Conservation (phyloP, 2,888 invertebrate genomes). For the Cryptus viduatorius region DNA sequence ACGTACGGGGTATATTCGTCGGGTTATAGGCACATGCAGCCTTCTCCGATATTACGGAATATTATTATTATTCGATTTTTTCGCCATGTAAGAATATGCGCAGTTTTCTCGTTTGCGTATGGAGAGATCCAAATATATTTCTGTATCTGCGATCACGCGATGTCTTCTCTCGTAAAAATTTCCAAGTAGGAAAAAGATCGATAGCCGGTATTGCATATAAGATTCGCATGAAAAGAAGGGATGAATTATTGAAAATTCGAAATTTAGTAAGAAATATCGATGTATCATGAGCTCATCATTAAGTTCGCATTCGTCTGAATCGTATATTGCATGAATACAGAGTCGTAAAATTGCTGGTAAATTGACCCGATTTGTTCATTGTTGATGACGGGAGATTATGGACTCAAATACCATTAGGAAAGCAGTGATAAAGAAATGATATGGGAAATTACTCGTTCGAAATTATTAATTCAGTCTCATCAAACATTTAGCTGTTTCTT, state of each 20-base stretch:
- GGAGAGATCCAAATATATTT: background rate
- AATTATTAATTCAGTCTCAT: too few species aligned
- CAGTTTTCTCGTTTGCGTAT: background rate
- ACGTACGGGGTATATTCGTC: slow-evolving; percentile 2
- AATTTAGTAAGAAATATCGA: background rate
- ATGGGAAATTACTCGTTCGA: too few species aligned
- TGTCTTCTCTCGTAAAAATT: background rate
- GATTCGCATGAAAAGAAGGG: background rate
- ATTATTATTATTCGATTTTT: background rate
- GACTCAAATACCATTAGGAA: too few species aligned
- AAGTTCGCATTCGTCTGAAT: background rate
- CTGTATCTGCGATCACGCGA: background rate
- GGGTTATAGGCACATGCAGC: background rate
- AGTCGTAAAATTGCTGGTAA: background rate
- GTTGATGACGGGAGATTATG: too few species aligned
- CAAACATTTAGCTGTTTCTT: too few species aligned
- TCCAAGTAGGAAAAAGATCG: background rate
- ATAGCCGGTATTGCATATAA: background rate
- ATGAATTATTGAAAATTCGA: background rate
- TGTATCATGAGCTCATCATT: background rate
- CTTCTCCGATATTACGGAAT: slow-evolving; percentile 9
- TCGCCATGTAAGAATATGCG: background rate
- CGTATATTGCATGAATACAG: background rate
- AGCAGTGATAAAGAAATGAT: too few species aligned
- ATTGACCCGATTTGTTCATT: background rate